Conservation (phyloP, 2,888 invertebrate genomes). For the Pachymerium ferrugineum region DNA sequence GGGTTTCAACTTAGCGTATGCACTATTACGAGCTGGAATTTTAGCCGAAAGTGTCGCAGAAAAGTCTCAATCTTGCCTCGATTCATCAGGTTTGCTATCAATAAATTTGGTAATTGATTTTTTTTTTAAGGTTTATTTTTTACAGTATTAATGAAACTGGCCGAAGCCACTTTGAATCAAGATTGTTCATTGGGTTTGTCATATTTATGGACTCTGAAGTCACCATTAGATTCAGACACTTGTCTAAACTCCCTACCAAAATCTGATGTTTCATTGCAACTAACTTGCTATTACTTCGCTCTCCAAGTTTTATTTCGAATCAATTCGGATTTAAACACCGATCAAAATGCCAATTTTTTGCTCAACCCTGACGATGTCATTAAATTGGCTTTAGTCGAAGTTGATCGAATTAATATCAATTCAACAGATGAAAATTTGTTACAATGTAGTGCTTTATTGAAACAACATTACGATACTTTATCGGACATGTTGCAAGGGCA, state of each 20-base stretch:
- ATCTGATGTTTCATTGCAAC: conserved; percentile 47
- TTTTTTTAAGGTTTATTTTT: conserved; percentile 25
- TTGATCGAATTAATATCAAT: neutral
- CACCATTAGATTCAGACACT: conserved; percentile 44
- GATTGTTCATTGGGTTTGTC: conserved; percentile 54
- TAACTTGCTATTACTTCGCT: conserved; percentile 49
- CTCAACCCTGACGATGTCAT: conserved; percentile 38
- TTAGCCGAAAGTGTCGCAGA: conserved; percentile 44
- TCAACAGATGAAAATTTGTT: neutral
- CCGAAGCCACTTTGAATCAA: conserved; percentile 50
- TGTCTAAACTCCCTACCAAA: conserved; percentile 46
- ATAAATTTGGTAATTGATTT: neutral
- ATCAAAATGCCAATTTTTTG: conserved; percentile 35
- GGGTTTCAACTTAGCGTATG: neutral
- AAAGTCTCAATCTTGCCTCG: neutral
- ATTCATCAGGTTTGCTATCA: neutral
- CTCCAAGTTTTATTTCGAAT: conserved; percentile 41
- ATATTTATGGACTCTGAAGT: conserved; percentile 51
- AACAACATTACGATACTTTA: conserved; percentile 45
- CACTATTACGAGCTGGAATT: conserved; percentile 43
- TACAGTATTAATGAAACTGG: conserved; percentile 52
- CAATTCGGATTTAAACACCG: neutral
- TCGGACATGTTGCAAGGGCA: conserved; percentile 50
- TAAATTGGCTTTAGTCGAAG: conserved; percentile 23
- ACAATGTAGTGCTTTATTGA: conserved; percentile 42